A percentile compares a stretch with the other conserved stretches of the same genome.
These are phyloP conservation scores for Podabrus alpinus DNA, from an alignment of 2,888 invertebrate species.

Conservation along the genomic window DNA sequence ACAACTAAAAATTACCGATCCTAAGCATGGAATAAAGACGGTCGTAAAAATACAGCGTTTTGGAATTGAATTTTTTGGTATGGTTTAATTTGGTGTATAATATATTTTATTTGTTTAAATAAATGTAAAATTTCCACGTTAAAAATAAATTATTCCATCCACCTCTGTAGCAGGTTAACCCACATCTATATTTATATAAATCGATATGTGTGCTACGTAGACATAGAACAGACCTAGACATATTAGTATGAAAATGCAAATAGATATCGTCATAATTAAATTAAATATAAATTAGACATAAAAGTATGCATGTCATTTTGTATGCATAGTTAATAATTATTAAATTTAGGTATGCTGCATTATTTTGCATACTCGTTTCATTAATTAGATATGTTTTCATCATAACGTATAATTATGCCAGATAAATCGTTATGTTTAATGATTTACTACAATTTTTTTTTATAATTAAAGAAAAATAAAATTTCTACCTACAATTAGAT, in stretches of 20 bases:
- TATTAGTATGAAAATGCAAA: conserved; percentile 23
- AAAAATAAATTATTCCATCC: conserved; percentile 1
- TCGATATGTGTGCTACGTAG: conserved; percentile 19
- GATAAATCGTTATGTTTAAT: background rate
- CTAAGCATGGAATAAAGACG: background rate
- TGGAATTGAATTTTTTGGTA: background rate
- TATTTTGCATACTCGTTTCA: conserved; percentile 14
- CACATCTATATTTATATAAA: conserved; percentile 20
- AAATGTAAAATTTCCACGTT: background rate
- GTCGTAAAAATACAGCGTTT: background rate
- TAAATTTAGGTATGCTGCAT: conserved; percentile 5
- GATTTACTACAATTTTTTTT: background rate
- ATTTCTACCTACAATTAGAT: background rate
- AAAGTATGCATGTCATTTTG: conserved; percentile 14
- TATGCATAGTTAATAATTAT: conserved; percentile 13
- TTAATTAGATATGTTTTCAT: conserved; percentile 9
- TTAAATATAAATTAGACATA: conserved; percentile 20
- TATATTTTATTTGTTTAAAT: background rate
- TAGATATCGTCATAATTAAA: conserved; percentile 15
- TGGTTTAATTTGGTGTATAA: background rate
- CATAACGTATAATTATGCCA: background rate
- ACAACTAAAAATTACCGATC: conserved; percentile 4
- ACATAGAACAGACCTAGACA: conserved; percentile 20
- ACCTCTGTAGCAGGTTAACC: background rate
- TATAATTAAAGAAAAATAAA: background rate